Evolutionary conservation across 2,113 vertebrate genomes (phyloP), one percentile per base, ranked within the genome.

Genomic region (Scophthalmus maximus): DNA sequence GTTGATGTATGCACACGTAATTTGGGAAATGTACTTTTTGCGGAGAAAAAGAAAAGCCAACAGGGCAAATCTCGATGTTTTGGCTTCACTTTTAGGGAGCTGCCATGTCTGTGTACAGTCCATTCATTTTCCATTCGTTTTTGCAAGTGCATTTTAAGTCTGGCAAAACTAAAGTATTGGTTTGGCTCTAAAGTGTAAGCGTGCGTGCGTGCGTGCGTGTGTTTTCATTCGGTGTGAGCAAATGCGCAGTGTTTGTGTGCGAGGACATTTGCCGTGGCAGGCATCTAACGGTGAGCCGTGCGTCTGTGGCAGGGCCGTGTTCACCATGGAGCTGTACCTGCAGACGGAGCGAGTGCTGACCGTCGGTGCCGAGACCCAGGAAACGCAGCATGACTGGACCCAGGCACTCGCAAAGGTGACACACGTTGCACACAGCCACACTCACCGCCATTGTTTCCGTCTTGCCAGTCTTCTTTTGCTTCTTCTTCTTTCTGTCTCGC

Each of bases 241-340:
- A 42, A 15, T 3, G 27, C 12, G 7, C 17, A 3, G 3, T 15
- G n/a, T 26, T 25, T 14, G 17, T 66, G 6, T 25, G 32, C 23
- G 30, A n/a, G 25, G 17, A 50, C 3, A 6, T 40, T 32, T 67
- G 34, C 11, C 17, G 17, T 46, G 34, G 25, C 6, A 15, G 0
- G 26, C 50, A 15, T 53, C 42, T 20, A 40, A 79, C 8, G 14
- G 62, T 23, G 58, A n/a, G n/a, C n/a, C n/a, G 34, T 46, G 58
- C 52, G 47, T 87, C 6, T 92, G 26, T 81, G 89, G 38, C 91
- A 99, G 97, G 93, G 92, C 96, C 25, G 87, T 96, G 90, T 97
- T 96, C 86, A 94, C 95, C 23, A 95, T 96, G 90, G 97, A 98
- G 93, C 93, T 98, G 78, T 97, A 96, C 90, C 92, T 98, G 87